phyloP scores from a whole-genome alignment of 1,140 invertebrate genomes.

The Coenobita brevimanus region DNA sequence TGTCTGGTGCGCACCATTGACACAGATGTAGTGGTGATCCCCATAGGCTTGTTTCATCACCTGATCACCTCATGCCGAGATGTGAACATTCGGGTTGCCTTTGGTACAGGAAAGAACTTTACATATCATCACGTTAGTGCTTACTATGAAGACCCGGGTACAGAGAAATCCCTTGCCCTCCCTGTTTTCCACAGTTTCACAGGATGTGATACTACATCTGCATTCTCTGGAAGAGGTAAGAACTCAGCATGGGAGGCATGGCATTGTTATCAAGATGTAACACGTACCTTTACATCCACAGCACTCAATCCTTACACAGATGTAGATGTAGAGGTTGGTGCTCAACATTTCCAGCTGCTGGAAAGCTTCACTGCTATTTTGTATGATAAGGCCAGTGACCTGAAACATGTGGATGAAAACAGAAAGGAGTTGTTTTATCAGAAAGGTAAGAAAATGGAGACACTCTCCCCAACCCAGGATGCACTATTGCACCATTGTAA shows the following conservation, averaged over 20 bases:
- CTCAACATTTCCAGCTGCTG: background rate
- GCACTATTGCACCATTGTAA: constrained; percentile 28
- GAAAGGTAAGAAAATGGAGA: background rate
- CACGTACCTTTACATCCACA: background rate
- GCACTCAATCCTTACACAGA: background rate
- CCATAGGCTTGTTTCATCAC: background rate
- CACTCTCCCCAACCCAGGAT: background rate
- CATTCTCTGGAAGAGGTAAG: constrained; percentile 13
- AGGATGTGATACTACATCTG: background rate
- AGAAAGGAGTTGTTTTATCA: constrained; percentile 5
- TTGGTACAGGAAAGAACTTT: constrained; percentile 7
- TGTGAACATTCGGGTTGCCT: constrained; percentile 13
- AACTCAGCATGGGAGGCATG: background rate
- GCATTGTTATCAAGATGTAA: background rate
- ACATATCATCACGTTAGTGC: background rate
- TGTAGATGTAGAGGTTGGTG: background rate
- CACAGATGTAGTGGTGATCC: constrained; percentile 19
- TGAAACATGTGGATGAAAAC: constrained; percentile 15
- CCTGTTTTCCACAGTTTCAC: constrained; percentile 18
- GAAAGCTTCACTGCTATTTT: background rate
- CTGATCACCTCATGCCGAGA: background rate
- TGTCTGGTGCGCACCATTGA: background rate
- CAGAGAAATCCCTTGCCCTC: background rate
- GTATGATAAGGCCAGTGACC: background rate
- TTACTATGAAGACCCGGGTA: background rate